phyloP scores from a whole-genome alignment of 2,888 invertebrate genomes.

The Gasteruption jaculator region DNA sequence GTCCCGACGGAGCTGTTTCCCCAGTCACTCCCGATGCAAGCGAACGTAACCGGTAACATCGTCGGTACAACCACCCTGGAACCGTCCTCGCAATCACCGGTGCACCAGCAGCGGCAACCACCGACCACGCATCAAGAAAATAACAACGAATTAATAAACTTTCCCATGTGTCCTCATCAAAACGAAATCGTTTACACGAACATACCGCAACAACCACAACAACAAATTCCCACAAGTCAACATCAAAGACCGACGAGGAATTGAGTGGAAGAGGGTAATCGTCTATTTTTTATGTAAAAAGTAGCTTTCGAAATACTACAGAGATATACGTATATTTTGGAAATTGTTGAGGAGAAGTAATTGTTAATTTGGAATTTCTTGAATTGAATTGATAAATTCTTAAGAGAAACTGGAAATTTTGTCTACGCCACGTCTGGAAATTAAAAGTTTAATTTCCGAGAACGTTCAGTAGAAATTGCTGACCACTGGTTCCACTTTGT shows the following conservation, averaged over 20 bases:
- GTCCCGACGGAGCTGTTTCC: slow-evolving; percentile 41
- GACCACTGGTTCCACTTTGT: too few relatives aligned
- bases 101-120: slow-evolving; percentile 26
- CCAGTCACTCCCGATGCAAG: slow-evolving; percentile 33
- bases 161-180: slow-evolving; percentile 38
- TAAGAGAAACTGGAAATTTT: too few relatives aligned
- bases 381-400: too few relatives aligned
- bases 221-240: slow-evolving; percentile 29
- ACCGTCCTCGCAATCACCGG: slow-evolving; percentile 26
- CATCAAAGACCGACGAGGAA: slow-evolving; percentile 32
- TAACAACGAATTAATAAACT: too few relatives aligned
- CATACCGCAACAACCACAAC: slow-evolving; percentile 34
- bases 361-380: too few relatives aligned
- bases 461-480: too few relatives aligned
- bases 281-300: neutral
- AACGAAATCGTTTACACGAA: slow-evolving; percentile 38
- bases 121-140: slow-evolving; percentile 27
- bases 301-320: neutral
- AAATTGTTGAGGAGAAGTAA: too few relatives aligned
- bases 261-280: slow-evolving; percentile 17
- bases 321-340: too few relatives aligned
- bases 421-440: too few relatives aligned
- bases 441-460: too few relatives aligned
- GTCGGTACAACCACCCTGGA: slow-evolving; percentile 23
- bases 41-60: slow-evolving; percentile 30